Evolutionary conservation across 2,888 invertebrate genomes (phyloP).

Genomic region (Agrilus biguttatus): DNA sequence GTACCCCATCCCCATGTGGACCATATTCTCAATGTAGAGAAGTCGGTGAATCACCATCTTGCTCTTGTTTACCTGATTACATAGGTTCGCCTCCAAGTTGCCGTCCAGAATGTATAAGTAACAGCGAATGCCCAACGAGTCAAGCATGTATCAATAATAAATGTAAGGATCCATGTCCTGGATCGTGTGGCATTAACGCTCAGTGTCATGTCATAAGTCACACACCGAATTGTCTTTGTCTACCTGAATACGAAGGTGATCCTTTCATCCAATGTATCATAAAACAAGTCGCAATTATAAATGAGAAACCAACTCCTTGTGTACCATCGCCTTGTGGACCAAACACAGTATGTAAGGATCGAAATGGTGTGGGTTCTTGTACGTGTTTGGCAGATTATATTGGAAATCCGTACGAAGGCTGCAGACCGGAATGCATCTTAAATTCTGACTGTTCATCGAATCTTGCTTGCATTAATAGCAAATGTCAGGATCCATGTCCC

Average conservation of each 20-base stretch:
- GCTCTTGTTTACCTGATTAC: conserved; percentile 56
- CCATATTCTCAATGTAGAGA: conserved; percentile 48
- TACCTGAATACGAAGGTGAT: conserved; percentile 51
- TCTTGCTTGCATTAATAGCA: conserved; percentile 56
- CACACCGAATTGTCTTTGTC: conserved; percentile 47
- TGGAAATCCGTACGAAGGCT: conserved; percentile 66
- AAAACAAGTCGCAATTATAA: conserved; percentile 23
- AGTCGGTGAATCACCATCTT: conserved; percentile 51
- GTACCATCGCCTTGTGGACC: conserved; percentile 54
- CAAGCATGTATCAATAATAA: conserved; percentile 59
- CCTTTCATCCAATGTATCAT: conserved; percentile 47
- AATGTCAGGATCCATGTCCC: conserved; percentile 63
- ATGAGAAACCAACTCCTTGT: conserved; percentile 44
- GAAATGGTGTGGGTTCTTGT: conserved; percentile 52
- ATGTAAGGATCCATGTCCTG: conserved; percentile 59
- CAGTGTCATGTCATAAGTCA: conserved; percentile 64
- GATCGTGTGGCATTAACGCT: conserved; percentile 57
- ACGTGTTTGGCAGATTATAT: conserved; percentile 54
- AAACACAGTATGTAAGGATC: conserved; percentile 50
- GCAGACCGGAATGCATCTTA: conserved; percentile 58
- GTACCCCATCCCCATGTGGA: conserved; percentile 62
- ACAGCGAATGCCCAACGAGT: conserved; percentile 54
- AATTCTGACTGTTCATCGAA: conserved; percentile 60
- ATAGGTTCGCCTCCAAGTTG: conserved; percentile 60
- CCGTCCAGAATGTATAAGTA: conserved; percentile 58